Base-by-base conservation (phyloP, 23 tunicate genomes). In the Diplosoma virens region DNA sequence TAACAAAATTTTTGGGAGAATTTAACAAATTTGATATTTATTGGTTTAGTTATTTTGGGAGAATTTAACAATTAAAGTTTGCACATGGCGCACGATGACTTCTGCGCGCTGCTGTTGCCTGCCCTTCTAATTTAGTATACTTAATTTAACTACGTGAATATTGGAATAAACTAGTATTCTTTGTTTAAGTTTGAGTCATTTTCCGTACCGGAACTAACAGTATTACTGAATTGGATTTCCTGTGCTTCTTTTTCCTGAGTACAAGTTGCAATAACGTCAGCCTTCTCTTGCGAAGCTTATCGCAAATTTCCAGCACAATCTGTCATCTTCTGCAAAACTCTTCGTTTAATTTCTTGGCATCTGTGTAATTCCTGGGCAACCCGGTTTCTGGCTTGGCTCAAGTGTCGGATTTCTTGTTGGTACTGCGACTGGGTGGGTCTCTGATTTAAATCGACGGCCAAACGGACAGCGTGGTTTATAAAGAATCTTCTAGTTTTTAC, bases 201-300 rank as follows among this genome's bases (percentile, higher is more conserved):
- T 33, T 24, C 18, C 80, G 68, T 22, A 61, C 73, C 37, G 23
- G 25, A 72, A 72, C 61, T 25, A 6, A 30, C 9, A 78, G 82
- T 35, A 27, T 37, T 54, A 47, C 63, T 45, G 47, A 28, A 27
- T 24, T 78, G 34, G 17, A 61, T 78, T 2, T 61, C 73, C 18
- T n/a, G n/a, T n/a, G n/a, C n/a, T n/a, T n/a, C n/a, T n/a, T n/a
- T n/a, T n/a, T n/a, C 52, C 30, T 16, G 25, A 11, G 7, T 2
- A 27, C 74, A 67, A 35, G 52, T 34, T 34, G 23, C 52, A 29
- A 34, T 67, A 26, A 16, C 14, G 25, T 7, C 52, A 17, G 5
- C 2, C 25, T 34, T 34, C 26, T 21, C 20, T 18, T 18, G 29
- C 6, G 35, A 17, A 52, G 52, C 74, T 2, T 3, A 34, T 21